These are phyloP conservation scores for Scaptodrosophila lebanonensis DNA, from an alignment of 1,140 invertebrate species.

Conservation along the genomic window DNA sequence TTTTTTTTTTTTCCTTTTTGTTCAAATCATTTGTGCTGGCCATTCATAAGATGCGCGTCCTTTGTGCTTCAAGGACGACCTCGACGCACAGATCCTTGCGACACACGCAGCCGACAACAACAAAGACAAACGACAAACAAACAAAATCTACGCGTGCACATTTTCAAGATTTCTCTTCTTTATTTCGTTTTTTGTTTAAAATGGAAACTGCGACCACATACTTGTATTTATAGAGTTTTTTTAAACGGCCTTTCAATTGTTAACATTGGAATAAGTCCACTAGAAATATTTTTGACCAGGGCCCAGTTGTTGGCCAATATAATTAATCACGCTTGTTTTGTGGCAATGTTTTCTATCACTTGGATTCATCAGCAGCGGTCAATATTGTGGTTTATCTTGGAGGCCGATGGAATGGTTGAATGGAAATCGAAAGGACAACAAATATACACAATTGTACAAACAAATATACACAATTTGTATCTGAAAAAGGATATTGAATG, in stretches of 20 bases:
- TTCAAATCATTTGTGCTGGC: not conserved
- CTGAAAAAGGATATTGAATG: no score
- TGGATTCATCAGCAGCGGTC: no score
- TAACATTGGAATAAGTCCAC: no score
- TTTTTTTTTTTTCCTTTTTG: constrained; percentile 31
- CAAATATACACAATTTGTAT: no score
- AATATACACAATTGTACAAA: not conserved
- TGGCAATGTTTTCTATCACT: constrained; percentile 23
- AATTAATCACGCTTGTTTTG: constrained; percentile 52
- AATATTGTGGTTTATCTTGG: constrained; percentile 57
- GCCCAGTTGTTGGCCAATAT: constrained; percentile 19
- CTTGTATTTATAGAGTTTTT: no score
- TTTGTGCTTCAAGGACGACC: constrained; percentile 23
- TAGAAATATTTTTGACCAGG: constrained; percentile 30
- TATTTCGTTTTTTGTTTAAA: not conserved
- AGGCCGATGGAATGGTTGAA: constrained; percentile 14
- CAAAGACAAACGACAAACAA: constrained; percentile 6
- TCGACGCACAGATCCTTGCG: constrained; percentile 16
- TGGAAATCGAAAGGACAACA: constrained; percentile 2
- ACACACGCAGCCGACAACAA: no score
- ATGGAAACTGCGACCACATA: no score
- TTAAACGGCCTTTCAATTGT: constrained; percentile 23
- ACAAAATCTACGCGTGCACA: no score
- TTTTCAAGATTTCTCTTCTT: constrained; percentile 17
- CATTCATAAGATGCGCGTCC: constrained; percentile 28